Base-by-base conservation (phyloP, 2,888 invertebrate species). In the Amphimallon solstitiale region DNA sequence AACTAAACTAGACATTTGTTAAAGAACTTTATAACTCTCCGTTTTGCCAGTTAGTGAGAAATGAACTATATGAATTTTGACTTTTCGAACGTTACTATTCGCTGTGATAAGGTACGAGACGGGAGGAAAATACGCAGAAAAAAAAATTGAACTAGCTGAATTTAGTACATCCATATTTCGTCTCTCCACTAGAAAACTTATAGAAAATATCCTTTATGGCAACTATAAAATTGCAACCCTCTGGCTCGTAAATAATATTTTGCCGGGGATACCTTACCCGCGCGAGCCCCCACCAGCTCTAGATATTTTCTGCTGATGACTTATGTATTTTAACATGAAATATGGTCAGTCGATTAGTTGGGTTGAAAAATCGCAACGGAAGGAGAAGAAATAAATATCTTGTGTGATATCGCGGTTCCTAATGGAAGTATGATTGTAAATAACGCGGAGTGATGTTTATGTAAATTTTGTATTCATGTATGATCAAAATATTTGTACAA, bases 211-310 rank as follows among this genome's bases (percentile, higher is more conserved):
- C 40, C 56, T 40, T 56, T 56, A 56, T 40, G 21, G 40, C 56
- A 56, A 56, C 56, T 59, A 59, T 59, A 59, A 59, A 59, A 59
- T 43, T 59, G 43, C 56, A 43, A 19, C 43, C 29, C 29, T 43
- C 43, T 59, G 9, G 9, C 43, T 43, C 56, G 43, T 43, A 59
- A 59, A 59, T 59, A 59, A 59, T 59, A 43, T 59, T 29, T 21
- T n/a, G 40, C 43, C 35, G 15, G 23, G 12, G 51, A n/a, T 51
- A 51, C 51, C 35, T 34, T 10, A 43, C 29, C 43, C 43, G 12
- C 56, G 17, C n/a, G 29, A 15, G 56, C 15, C 43, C n/a, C n/a
- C n/a, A 2, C 29, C 14, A 59, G 34, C 43, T 59, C 56, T 15
- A 40, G 40, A 59, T 59, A 59, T 43, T 43, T 59, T 43, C 10